phyloP scores from a whole-genome alignment of 2,113 vertebrate genomes.

The Chloropsis hardwickii region DNA sequence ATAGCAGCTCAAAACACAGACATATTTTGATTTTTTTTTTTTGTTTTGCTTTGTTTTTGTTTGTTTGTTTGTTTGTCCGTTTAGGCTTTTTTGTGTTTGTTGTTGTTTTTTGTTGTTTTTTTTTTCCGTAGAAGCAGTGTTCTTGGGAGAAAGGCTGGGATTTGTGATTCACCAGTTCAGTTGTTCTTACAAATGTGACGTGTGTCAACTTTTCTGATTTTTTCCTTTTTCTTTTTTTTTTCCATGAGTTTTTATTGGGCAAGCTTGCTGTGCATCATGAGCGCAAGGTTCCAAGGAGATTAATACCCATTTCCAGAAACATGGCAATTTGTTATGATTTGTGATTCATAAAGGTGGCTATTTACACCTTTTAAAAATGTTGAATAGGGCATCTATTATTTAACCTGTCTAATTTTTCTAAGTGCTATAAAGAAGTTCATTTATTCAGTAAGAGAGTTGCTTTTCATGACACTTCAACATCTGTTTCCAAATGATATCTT shows the following conservation, averaged over 20 bases:
- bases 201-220: not conserved
- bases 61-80: not conserved
- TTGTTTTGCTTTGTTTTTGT: too few relatives aligned
- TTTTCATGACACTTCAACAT: conserved; percentile 57
- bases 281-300: not conserved
- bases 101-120: too few relatives aligned
- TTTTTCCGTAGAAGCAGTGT: not conserved
- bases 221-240: not conserved
- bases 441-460: conserved; percentile 25
- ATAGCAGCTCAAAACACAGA: not conserved
- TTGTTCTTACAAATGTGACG: not conserved
- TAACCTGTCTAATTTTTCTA: not conserved
- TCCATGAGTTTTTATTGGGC: not conserved
- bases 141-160: not conserved
- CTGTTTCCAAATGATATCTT: conserved; percentile 55
- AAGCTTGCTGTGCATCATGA: not conserved
- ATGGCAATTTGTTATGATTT: not conserved
- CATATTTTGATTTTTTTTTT: not conserved
- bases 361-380: conserved; percentile 1
- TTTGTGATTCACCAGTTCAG: not conserved
- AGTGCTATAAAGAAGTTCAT: not conserved
- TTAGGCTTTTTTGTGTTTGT: rapidly evolving
- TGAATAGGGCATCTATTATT: not conserved
- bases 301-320: not conserved
- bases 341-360: not conserved